These are phyloP conservation scores for Fregetta grallaria DNA, from an alignment of 2,113 vertebrate genomes.

Conservation along the genomic window DNA sequence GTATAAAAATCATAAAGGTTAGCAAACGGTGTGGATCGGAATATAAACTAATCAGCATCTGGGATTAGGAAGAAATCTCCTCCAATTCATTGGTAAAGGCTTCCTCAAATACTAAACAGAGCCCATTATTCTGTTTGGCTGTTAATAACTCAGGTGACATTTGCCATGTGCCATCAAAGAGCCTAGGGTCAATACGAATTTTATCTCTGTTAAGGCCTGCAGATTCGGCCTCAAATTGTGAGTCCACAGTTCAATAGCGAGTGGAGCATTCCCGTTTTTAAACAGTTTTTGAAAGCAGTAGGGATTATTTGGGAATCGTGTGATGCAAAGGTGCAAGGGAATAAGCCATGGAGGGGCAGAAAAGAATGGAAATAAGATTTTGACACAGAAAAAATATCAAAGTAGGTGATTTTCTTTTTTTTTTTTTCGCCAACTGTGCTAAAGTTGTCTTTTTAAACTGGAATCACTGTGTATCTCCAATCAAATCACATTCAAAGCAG, in stretches of 20 bases:
- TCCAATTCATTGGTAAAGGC: slow-evolving; percentile 45
- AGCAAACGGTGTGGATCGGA: slow-evolving; percentile 37
- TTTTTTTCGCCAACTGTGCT: not conserved
- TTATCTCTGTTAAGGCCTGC: slow-evolving; percentile 38
- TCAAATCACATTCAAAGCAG: slow-evolving; percentile 36
- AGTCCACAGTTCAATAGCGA: not conserved
- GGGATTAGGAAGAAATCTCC: slow-evolving; percentile 50
- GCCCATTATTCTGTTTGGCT: slow-evolving; percentile 44
- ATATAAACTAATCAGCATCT: slow-evolving; percentile 57
- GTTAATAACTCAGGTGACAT: slow-evolving; percentile 60
- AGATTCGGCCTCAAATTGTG: slow-evolving; percentile 25
- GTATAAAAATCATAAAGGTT: slow-evolving; percentile 52
- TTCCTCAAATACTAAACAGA: slow-evolving; percentile 34
- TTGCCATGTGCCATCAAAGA: slow-evolving; percentile 45
- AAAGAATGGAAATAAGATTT: not conserved
- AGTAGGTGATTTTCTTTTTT: not conserved
- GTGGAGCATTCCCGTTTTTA: not conserved
- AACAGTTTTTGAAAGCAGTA: slow-evolving; percentile 3
- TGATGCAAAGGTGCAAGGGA: not conserved
- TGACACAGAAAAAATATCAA: slow-evolving; percentile 14
- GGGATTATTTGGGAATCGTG: not conserved
- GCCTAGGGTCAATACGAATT: not conserved
- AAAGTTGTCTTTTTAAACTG: slow-evolving; percentile 32
- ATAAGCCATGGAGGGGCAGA: not conserved
- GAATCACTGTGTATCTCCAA: slow-evolving; percentile 17